phyloP scores from a whole-genome alignment of 2,797 vertebrate species.

The Clarias pachynema region DNA sequence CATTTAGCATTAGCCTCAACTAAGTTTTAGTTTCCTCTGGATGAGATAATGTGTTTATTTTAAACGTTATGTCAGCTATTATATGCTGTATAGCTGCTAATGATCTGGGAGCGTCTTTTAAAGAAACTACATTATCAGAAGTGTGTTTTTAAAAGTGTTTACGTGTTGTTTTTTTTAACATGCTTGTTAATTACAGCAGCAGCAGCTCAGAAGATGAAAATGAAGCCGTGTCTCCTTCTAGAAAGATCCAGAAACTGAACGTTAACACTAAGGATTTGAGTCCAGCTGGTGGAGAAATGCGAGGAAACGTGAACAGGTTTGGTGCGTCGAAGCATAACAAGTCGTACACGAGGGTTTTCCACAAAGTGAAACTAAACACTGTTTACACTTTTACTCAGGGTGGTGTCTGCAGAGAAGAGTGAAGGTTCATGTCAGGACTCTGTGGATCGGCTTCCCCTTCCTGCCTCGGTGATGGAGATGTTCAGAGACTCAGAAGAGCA shows the following conservation, averaged over 20 bases:
- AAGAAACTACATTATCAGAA: not conserved
- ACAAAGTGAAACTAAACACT: not conserved
- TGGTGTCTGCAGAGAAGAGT: not conserved
- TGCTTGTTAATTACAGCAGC: slow-evolving; percentile 80
- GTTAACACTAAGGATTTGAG: slow-evolving; percentile 6
- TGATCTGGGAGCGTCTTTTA: not conserved
- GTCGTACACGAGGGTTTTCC: not conserved
- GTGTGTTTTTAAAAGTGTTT: not conserved
- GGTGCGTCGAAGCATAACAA: slow-evolving; percentile 1
- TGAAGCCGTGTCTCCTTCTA: slow-evolving; percentile 19
- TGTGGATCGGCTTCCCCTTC: slow-evolving; percentile 74
- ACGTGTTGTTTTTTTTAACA: slow-evolving; percentile 39
- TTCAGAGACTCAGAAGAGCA: slow-evolving; percentile 74
- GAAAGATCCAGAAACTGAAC: slow-evolving; percentile 9
- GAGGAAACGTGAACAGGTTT: slow-evolving; percentile 46
- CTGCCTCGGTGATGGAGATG: slow-evolving; percentile 81
- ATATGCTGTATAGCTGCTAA: not conserved
- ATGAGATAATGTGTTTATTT: not conserved
- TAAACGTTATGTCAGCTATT: not conserved
- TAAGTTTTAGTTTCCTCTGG: not conserved
- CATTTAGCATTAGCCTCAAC: not conserved
- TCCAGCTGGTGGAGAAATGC: slow-evolving; percentile 27
- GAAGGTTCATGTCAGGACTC: not conserved
- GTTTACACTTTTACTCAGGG: not conserved
- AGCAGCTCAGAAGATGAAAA: slow-evolving; percentile 77